phyloP scores from a whole-genome alignment of 2,113 vertebrate genomes.

The Gallinago paraguaiae region DNA sequence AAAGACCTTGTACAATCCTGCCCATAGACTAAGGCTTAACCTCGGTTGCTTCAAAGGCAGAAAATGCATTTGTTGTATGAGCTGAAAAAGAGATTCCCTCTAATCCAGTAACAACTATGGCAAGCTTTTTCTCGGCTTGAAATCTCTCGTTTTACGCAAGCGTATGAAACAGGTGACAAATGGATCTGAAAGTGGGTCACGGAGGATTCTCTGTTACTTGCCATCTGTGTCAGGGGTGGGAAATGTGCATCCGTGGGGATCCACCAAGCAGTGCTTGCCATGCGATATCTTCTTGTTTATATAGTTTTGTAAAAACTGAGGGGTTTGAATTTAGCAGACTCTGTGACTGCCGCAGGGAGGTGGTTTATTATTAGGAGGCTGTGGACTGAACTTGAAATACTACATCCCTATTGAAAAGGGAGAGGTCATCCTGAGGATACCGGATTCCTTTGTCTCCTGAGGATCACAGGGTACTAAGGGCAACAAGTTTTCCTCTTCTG shows the following conservation, averaged over 20 bases:
- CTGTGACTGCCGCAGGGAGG: neutral
- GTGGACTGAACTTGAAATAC: neutral
- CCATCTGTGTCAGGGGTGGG: neutral
- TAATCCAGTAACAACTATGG: slow-evolving; percentile 39
- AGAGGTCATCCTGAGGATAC: neutral
- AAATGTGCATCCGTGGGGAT: neutral
- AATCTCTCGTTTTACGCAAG: neutral
- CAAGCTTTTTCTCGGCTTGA: slow-evolving; percentile 28
- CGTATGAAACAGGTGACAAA: slow-evolving; percentile 45
- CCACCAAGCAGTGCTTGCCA: neutral
- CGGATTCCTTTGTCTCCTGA: neutral
- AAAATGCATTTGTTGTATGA: slow-evolving; percentile 7
- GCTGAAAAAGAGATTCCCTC: slow-evolving; percentile 44
- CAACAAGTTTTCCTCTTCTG: neutral
- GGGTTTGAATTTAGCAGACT: neutral
- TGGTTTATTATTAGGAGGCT: neutral
- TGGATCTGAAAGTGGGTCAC: slow-evolving; percentile 35
- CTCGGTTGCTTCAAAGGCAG: neutral
- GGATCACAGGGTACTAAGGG: neutral
- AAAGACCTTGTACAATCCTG: neutral
- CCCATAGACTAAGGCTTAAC: neutral
- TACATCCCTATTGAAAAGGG: neutral
- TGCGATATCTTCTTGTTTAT: neutral
- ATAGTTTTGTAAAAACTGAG: neutral
- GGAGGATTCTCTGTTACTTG: neutral